Evolutionary conservation across 2,113 vertebrate species (phyloP), one percentile per base, ranked within the genome.

Genomic region (cattle (Bos taurus)): DNA sequence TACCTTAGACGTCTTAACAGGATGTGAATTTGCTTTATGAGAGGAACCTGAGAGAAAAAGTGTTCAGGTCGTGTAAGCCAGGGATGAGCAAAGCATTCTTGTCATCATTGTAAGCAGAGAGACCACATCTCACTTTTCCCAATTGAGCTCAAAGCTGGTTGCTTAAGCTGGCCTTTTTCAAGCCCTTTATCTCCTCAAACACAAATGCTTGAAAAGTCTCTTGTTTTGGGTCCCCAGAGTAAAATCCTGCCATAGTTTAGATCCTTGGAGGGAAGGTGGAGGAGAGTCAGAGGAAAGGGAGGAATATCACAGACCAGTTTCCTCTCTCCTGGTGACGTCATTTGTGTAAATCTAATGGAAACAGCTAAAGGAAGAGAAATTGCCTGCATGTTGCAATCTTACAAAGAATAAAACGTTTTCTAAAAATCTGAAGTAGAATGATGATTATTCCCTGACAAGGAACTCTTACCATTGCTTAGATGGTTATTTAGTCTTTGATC

Each of bases 251-350:
- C 26, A 2, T 33, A 23, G 36, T 33, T 25, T 12, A 36, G 54
- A n/a, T 52, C 19, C 64, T 23, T 81, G 8, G 14, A 10, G 1
- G 9, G 16, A 19, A 23, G 23, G 19, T 13, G 4, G 36, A 60
- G 36, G 33, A 46, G 9, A 25, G n/a, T 25, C 13, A 13, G n/a
- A 9, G 19, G 13, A 3, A 19, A 56, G 30, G 46, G 17, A 40
- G 23, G 40, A 78, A 50, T 25, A 23, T 2, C 5, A 26, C 21
- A 26, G 5, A 23, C 19, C 43, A 36, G 43, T 46, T 10, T 0
- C 25, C 52, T 50, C 17, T 46, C 1, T 1, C n/a, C 36, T 21
- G 3, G 40, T 15, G 23, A 12, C 4, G 2, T 50, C 8, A 0
- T n/a, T 14, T 90, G 48, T 43, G 4, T 23, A 15, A 33, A 7